Evolutionary conservation across 1,140 invertebrate species (phyloP).

Genomic region (Drosophila takahashii): DNA sequence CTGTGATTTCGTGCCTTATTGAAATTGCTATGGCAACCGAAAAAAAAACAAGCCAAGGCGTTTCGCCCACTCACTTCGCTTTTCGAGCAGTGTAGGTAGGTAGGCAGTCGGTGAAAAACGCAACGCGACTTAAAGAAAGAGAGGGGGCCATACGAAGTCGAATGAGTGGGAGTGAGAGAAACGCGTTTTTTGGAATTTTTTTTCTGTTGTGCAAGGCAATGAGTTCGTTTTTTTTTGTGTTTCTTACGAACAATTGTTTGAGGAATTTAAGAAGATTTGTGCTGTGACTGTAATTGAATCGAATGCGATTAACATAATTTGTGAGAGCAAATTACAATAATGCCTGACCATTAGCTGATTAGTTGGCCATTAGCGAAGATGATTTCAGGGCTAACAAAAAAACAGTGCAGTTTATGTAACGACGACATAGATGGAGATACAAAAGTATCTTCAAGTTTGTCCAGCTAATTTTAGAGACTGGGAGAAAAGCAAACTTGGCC

Average conservation of each 20-base stretch:
- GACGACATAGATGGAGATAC: neutral
- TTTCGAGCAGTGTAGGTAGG: conserved; percentile 25
- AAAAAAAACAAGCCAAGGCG: conserved; percentile 21
- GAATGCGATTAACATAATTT: conserved; percentile 83
- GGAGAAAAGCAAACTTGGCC: conserved; percentile 36
- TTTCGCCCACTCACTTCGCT: conserved; percentile 42
- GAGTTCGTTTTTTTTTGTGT: conserved; percentile 38
- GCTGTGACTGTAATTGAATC: conserved; percentile 71
- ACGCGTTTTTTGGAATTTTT: conserved; percentile 28
- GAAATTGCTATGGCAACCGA: conserved; percentile 68
- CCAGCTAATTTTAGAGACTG: conserved; percentile 35
- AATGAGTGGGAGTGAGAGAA: conserved; percentile 22
- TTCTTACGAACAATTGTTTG: conserved; percentile 29
- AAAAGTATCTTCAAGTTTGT: conserved; percentile 15
- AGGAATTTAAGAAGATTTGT: conserved; percentile 46
- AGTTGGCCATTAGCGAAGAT: conserved; percentile 63
- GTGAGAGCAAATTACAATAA: conserved; percentile 67
- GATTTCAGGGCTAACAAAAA: conserved; percentile 27
- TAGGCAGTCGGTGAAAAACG: conserved; percentile 23
- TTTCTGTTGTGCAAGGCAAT: conserved; percentile 55
- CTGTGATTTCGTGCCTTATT: conserved; percentile 67
- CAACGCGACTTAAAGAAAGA: conserved; percentile 4
- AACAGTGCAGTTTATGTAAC: conserved; percentile 38
- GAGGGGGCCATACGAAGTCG: neutral
- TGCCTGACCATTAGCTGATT: conserved; percentile 73